Conservation (phyloP, 2,113 vertebrate genomes). For the Psilopsiagon aurifrons region DNA sequence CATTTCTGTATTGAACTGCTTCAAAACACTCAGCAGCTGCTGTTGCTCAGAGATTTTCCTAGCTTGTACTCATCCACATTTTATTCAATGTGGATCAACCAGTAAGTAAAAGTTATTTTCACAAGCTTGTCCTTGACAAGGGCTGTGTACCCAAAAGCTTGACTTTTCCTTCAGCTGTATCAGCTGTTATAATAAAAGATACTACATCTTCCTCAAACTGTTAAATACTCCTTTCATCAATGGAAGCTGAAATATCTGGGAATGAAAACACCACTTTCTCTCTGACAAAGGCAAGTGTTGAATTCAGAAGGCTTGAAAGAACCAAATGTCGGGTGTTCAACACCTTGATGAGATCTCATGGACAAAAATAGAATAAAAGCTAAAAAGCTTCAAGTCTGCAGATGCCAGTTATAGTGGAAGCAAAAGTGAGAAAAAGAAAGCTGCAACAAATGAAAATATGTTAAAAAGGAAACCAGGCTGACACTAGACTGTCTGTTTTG, state of each 20-base stretch:
- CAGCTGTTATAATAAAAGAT: not conserved
- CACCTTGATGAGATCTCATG: not conserved
- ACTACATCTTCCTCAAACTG: not conserved
- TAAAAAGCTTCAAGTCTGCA: not conserved
- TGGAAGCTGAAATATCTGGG: not conserved
- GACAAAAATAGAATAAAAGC: not conserved
- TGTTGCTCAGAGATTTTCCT: not conserved
- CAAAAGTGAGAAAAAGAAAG: not conserved
- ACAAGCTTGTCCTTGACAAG: not conserved
- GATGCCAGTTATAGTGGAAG: not conserved
- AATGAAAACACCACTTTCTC: not conserved
- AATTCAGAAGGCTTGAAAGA: slow-evolving; percentile 21
- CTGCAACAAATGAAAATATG: not conserved
- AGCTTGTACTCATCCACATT: not conserved
- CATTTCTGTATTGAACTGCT: not conserved
- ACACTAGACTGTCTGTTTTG: not conserved
- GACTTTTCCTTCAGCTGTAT: slow-evolving; percentile 10
- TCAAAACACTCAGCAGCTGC: not conserved
- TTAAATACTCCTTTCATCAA: not conserved
- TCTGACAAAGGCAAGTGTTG: not conserved
- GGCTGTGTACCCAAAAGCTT: not conserved
- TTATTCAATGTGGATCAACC: not conserved
- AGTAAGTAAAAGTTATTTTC: not conserved
- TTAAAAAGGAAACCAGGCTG: not conserved
- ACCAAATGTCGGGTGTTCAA: not conserved